These are phyloP conservation scores for Drosophila helvetica DNA, from an alignment of 2,888 invertebrate species.

Conservation along the genomic window DNA sequence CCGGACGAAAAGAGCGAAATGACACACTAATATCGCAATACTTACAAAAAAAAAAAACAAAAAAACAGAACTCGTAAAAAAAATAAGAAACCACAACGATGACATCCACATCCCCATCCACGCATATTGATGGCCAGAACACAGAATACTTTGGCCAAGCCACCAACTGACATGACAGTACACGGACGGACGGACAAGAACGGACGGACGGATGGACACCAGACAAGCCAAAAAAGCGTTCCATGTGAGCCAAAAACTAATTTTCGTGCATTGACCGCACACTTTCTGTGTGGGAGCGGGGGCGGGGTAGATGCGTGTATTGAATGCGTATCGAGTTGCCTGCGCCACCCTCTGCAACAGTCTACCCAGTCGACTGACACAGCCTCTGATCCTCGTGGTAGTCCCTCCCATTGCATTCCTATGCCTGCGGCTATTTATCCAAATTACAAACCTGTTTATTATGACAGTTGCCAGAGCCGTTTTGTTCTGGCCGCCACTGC, in stretches of 20 bases:
- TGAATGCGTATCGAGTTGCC: slow-evolving; percentile 44
- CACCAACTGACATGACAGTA: slow-evolving; percentile 25
- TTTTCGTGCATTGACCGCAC: slow-evolving; percentile 72
- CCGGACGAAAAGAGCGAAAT: neutral
- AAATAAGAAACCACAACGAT: slow-evolving; percentile 54
- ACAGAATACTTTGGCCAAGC: slow-evolving; percentile 19
- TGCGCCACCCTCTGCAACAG: slow-evolving; percentile 11
- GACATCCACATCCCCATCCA: slow-evolving; percentile 36
- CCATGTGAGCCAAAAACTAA: slow-evolving; percentile 55
- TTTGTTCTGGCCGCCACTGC: slow-evolving; percentile 2
- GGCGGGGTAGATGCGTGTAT: slow-evolving; percentile 6
- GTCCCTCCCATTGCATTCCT: slow-evolving; percentile 1
- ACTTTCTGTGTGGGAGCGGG: no score
- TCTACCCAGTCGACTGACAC: neutral
- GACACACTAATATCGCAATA: slow-evolving; percentile 14
- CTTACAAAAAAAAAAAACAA: neutral
- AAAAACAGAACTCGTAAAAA: neutral
- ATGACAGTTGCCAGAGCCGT: slow-evolving; percentile 9
- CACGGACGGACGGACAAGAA: slow-evolving; percentile 6
- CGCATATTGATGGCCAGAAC: slow-evolving; percentile 45
- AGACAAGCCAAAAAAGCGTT: slow-evolving; percentile 39
- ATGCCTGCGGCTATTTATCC: neutral
- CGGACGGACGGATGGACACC: neutral
- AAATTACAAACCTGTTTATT: slow-evolving; percentile 29
- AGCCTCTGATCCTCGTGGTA: neutral